phyloP scores from a whole-genome alignment of 2,113 vertebrate genomes.

The human region DNA sequence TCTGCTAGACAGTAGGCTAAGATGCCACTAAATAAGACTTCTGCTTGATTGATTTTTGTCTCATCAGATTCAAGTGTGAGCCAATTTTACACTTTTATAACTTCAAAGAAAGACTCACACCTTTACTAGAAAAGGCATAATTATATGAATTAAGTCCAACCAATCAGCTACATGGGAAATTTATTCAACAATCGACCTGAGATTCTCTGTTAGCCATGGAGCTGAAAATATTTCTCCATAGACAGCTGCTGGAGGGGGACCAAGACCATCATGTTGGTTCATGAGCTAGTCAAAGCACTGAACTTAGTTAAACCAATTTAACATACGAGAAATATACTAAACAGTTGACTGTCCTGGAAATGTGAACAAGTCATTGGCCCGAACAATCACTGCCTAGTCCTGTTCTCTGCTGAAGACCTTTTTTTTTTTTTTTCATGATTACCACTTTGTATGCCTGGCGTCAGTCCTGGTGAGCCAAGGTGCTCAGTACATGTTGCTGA shows the following conservation, averaged over 20 bases:
- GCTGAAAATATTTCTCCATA: constrained; percentile 24
- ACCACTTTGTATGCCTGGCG: background rate
- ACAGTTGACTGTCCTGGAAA: background rate
- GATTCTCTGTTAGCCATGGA: constrained; percentile 14
- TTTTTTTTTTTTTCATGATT: background rate
- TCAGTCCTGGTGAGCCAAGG: background rate
- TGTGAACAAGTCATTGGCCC: background rate
- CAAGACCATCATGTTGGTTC: background rate
- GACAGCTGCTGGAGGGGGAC: background rate
- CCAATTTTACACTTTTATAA: background rate
- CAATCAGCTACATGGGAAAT: background rate
- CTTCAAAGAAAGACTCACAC: background rate
- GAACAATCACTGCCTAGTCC: background rate
- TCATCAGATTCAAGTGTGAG: background rate
- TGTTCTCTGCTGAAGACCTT: background rate
- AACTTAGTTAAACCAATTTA: background rate
- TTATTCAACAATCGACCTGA: constrained; percentile 39
- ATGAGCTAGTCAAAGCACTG: background rate
- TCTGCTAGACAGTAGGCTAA: background rate
- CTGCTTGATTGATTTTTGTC: background rate
- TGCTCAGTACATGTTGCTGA: background rate
- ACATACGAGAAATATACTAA: background rate
- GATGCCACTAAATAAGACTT: background rate
- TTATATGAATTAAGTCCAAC: constrained; percentile 3
- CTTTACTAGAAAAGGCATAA: background rate